Conservation (phyloP, 1,140 invertebrate species). For the Eciton burchellii region DNA sequence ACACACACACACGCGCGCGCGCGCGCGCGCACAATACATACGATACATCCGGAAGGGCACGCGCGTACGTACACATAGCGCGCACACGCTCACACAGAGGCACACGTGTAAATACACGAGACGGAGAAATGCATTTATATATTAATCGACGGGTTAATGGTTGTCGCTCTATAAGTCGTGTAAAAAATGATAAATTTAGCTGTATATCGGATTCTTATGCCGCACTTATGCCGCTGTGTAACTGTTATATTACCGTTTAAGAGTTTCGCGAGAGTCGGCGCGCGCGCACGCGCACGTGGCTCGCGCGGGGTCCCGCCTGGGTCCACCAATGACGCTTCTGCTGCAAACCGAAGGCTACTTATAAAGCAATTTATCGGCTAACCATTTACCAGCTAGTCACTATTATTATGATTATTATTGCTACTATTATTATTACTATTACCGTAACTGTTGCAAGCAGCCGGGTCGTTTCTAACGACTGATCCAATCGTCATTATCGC, state of each 20-base stretch:
- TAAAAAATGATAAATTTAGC: slow-evolving; percentile 77
- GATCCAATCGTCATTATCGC: slow-evolving; percentile 68
- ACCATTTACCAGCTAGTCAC: slow-evolving; percentile 68
- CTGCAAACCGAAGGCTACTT: slow-evolving; percentile 62
- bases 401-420: slow-evolving; percentile 67
- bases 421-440: slow-evolving; percentile 62
- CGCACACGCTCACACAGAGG: too few relatives aligned
- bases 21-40: too few relatives aligned
- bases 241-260: slow-evolving; percentile 73
- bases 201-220: slow-evolving; percentile 78
- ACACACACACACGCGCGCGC: not conserved
- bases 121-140: slow-evolving; percentile 76
- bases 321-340: slow-evolving; percentile 63
- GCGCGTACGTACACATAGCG: too few relatives aligned
- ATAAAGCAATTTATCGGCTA: slow-evolving; percentile 70
- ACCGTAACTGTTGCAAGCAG: slow-evolving; percentile 54
- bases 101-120: slow-evolving; percentile 71
- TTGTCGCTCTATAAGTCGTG: slow-evolving; percentile 74
- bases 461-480: slow-evolving; percentile 51
- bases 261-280: slow-evolving; percentile 52
- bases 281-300: too few relatives aligned
- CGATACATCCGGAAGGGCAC: too few relatives aligned
- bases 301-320: not conserved
- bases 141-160: slow-evolving; percentile 75
- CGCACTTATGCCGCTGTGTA: slow-evolving; percentile 64